Base-by-base conservation (phyloP, 2,888 invertebrate species). In the Cryptocephalus moraei region DNA sequence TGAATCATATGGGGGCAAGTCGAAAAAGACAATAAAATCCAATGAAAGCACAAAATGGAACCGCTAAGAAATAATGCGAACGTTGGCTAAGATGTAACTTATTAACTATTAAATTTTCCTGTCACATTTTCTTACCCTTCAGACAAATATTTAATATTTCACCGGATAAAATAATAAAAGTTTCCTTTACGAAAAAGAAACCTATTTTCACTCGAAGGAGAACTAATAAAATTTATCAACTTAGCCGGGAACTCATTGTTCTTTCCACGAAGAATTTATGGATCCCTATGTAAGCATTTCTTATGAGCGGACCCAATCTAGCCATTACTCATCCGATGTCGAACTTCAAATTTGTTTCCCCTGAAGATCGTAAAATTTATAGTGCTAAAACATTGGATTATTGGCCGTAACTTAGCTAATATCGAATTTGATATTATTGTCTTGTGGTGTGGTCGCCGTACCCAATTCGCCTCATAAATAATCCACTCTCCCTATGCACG, bases 381-480 rank as follows among this genome's bases (percentile, higher is more conserved):
- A 45, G 51, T 45, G 50, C 44, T 47, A 56, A 57, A 56, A 51
- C 57, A 56, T 52, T 51, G 50, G 48, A 50, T 50, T 54, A 58
- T 56, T 54, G 54, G 55, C 56, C 45, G 56, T 55, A 57, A 56
- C 54, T 57, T 56, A 55, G 53, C 50, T 50, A 52, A 53, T 54
- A 58, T 56, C 46, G 48, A 47, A 53, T 56, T 52, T 52, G 47
- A 50, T 51, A 53, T 54, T 55, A 57, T 57, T 59, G 57, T 57
- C 56, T 56, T 51, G 53, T 51, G 53, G 54, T 49, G 47, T 50
- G 49, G 46, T 38, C 46, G 44, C 43, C 44, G 49, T 49, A 49
- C 53, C 52, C 51, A 47, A 53, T 54, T 52, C 52, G 51, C 52
- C 56, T 56, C 52, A 60, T 59, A 59, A 61, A 60, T 59, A 59